Conservation (phyloP, 1,140 invertebrate species). For the Pinna nobilis region DNA sequence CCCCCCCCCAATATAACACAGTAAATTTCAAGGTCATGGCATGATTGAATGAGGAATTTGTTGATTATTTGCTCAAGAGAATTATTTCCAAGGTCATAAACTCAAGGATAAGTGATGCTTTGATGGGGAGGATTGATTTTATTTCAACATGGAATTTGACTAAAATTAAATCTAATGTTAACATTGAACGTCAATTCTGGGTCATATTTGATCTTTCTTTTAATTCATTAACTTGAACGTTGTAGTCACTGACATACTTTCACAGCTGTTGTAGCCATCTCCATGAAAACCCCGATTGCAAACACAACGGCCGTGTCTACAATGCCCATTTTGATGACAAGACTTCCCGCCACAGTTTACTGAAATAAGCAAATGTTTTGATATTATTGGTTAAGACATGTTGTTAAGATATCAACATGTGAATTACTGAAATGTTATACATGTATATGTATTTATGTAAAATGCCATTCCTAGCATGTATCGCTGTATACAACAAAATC, state of each 20-base stretch:
- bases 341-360: background rate
- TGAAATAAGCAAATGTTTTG: background rate
- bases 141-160: background rate
- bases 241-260: no score
- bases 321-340: constrained; percentile 17
- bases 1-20: no score
- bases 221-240: no score
- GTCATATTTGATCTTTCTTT: background rate
- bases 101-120: background rate
- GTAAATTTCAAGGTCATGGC: no score
- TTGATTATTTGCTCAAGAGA: no score
- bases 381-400: no score
- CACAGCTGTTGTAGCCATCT: constrained; percentile 14
- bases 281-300: constrained; percentile 31
- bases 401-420: no score
- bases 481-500: no score
- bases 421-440: no score
- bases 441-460: no score
- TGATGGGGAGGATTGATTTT: background rate
- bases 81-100: background rate
- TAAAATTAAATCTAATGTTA: background rate
- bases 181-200: background rate
- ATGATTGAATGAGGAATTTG: no score
- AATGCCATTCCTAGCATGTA: no score
- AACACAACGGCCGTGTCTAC: constrained; percentile 18